Percentiles rank a stretch among this genome's conserved stretches.
These are phyloP conservation scores for Lycodopsis pacificus DNA, from an alignment of 2,797 vertebrate genomes.

Conservation along the genomic window DNA sequence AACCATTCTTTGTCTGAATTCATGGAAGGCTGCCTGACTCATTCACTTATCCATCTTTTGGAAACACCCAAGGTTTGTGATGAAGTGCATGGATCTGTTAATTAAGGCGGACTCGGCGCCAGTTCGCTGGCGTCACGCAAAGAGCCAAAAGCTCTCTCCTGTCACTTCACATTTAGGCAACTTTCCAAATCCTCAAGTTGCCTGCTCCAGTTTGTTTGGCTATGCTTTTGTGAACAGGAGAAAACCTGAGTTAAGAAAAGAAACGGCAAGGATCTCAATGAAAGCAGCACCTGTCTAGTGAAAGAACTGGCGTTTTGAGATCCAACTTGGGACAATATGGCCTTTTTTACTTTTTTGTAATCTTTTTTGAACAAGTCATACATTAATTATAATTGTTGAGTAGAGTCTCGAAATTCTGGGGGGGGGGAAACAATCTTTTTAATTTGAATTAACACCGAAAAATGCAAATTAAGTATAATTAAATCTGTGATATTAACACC, in stretches of 20 bases:
- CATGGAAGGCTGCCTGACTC: neutral
- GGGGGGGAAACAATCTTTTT: neutral
- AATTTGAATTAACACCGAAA: no score
- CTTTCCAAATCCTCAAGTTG: constrained; percentile 75
- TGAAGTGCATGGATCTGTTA: constrained; percentile 65
- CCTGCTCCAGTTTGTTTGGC: constrained; percentile 50
- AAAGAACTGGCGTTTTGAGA: neutral
- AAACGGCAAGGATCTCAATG: neutral
- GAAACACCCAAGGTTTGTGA: constrained; percentile 74
- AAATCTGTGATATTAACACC: no score
- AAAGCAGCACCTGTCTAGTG: constrained; percentile 7
- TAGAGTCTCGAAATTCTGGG: neutral
- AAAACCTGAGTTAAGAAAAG: constrained; percentile 4
- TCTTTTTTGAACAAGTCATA: neutral
- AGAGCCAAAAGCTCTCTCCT: constrained; percentile 85
- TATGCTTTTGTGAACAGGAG: constrained; percentile 8
- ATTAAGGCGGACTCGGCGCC: constrained; percentile 87
- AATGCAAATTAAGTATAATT: no score
- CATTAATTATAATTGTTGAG: neutral
- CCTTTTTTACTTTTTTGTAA: neutral
- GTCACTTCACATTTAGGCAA: constrained; percentile 89
- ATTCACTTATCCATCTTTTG: constrained; percentile 49
- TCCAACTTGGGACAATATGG: neutral
- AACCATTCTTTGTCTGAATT: neutral
- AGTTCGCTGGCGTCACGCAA: constrained; percentile 87